phyloP scores from a whole-genome alignment of 1,140 invertebrate species.

The Cardiocondyla obscurior region DNA sequence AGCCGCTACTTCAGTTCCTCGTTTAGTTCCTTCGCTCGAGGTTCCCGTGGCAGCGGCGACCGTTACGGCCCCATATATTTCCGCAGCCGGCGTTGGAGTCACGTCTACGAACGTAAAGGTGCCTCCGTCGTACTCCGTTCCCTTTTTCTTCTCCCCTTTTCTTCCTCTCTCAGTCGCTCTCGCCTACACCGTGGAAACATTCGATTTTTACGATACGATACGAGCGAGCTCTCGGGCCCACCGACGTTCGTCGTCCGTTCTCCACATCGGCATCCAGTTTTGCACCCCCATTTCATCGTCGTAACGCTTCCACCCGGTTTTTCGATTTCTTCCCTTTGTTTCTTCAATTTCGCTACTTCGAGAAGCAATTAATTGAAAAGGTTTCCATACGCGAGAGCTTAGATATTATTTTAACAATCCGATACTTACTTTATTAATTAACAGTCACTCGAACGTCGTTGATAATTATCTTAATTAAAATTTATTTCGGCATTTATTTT shows the following conservation, averaged over 20 bases:
- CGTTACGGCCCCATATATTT: conserved; percentile 81
- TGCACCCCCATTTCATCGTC: background rate
- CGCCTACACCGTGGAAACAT: conserved; percentile 78
- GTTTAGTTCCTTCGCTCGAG: conserved; percentile 65
- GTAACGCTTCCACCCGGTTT: background rate
- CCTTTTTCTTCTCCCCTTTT: background rate
- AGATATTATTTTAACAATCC: background rate
- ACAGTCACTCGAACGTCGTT: background rate
- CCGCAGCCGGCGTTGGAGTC: conserved; percentile 73
- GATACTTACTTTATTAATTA: background rate
- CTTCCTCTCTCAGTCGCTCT: conserved; percentile 27
- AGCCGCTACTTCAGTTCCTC: conserved; percentile 39
- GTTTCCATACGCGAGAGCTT: background rate
- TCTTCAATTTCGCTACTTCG: background rate
- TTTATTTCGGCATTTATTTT: background rate
- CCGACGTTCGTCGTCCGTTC: background rate
- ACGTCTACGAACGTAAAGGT: conserved; percentile 79
- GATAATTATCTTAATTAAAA: conserved; percentile 1
- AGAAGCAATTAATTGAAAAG: conserved; percentile 23
- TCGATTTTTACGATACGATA: conserved; percentile 81
- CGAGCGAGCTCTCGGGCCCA: conserved; percentile 55
- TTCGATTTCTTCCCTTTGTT: background rate
- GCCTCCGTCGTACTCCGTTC: conserved; percentile 59
- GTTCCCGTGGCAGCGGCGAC: conserved; percentile 69
- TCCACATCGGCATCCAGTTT: conserved; percentile 58